These are phyloP conservation scores for Todiramphus saurophagus DNA, from an alignment of 2,113 vertebrate species.

Conservation along the genomic window DNA sequence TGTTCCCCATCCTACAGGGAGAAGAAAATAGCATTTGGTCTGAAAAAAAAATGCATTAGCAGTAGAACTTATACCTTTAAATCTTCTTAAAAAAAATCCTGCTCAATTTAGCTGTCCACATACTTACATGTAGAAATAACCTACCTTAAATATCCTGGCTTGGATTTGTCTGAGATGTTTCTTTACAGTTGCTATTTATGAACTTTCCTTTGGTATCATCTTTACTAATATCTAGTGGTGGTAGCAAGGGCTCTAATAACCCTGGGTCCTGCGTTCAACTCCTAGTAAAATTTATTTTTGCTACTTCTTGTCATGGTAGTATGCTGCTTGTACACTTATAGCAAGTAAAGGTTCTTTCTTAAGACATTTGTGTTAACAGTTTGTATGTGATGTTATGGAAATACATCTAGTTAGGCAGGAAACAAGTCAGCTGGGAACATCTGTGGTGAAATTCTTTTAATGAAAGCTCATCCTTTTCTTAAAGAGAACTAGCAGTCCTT, in stretches of 20 bases:
- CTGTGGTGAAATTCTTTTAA: not conserved
- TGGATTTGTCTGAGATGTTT: not conserved
- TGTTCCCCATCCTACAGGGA: not conserved
- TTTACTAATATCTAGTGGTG: not conserved
- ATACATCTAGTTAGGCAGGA: not conserved
- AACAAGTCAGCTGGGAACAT: not conserved
- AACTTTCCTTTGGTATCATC: not conserved
- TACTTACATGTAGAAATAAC: not conserved
- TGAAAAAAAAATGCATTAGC: not conserved
- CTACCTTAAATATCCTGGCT: conserved; percentile 10
- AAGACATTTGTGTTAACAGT: not conserved
- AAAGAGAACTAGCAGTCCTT: not conserved
- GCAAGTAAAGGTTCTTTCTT: not conserved
- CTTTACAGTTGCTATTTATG: not conserved
- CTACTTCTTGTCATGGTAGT: not conserved
- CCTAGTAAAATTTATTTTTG: not conserved
- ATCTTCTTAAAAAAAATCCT: not conserved
- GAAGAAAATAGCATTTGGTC: not conserved
- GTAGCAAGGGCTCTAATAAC: not conserved
- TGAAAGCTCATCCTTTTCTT: not conserved
- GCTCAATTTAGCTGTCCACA: not conserved
- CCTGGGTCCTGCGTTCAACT: not conserved
- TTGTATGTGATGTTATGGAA: not conserved
- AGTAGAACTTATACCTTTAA: not conserved
- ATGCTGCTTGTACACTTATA: not conserved